phyloP scores from a whole-genome alignment of 2,888 invertebrate genomes.

The Meghimatium bilineatum region DNA sequence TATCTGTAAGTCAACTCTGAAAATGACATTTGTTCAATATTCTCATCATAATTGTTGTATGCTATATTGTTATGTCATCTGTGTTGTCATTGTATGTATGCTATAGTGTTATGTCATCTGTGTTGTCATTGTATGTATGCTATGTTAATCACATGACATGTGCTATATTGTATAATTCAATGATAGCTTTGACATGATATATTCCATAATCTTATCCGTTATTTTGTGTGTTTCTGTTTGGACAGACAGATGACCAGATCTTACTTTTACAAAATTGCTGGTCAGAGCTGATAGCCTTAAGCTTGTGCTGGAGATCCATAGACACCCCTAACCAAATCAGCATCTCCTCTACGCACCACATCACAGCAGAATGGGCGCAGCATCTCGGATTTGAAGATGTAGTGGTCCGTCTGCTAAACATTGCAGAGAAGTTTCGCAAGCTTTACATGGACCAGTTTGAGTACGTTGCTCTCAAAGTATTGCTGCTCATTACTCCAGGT shows the following conservation, averaged over 20 bases:
- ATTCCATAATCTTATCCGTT: not conserved
- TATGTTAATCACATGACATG: too few species aligned
- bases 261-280: slow-evolving; percentile 97
- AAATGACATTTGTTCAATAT: not conserved
- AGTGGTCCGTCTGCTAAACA: slow-evolving; percentile 94
- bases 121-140: too few species aligned
- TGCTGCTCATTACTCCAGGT: slow-evolving; percentile 94
- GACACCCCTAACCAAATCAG: slow-evolving; percentile 83
- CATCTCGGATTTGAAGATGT: slow-evolving; percentile 86
- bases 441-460: slow-evolving; percentile 95
- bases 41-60: too few species aligned
- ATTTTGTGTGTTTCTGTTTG: slow-evolving; percentile 40
- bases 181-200: not conserved
- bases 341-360: slow-evolving; percentile 63
- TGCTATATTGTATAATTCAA: not conserved
- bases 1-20: slow-evolving; percentile 83
- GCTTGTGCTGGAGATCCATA: slow-evolving; percentile 87
- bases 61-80: too few species aligned
- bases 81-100: too few species aligned
- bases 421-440: slow-evolving; percentile 93
- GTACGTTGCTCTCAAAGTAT: slow-evolving; percentile 97
- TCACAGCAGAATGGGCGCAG: slow-evolving; percentile 82
- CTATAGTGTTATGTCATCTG: too few species aligned
- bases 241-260: slow-evolving; percentile 97
- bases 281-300: slow-evolving; percentile 82